These are phyloP conservation scores for Dexiosoma caninum DNA, from an alignment of 2,888 invertebrate genomes.

Conservation along the genomic window DNA sequence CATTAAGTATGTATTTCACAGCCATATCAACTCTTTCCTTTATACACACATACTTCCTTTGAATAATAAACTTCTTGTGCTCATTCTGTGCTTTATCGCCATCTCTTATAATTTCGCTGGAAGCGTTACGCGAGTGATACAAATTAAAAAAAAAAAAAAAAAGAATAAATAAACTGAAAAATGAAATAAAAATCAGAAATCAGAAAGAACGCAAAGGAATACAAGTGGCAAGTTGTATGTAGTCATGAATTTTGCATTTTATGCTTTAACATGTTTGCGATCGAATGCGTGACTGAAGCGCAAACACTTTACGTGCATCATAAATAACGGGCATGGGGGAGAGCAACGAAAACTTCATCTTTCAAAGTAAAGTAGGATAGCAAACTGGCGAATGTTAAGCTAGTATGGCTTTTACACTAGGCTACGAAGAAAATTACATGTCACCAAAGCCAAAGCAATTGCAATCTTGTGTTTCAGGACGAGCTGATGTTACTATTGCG, in stretches of 20 bases:
- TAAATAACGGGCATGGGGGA: background rate
- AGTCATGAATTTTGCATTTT: constrained; percentile 56
- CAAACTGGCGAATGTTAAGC: background rate
- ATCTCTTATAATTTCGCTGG: constrained; percentile 12
- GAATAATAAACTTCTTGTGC: background rate
- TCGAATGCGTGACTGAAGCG: constrained; percentile 55
- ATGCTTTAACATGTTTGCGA: constrained; percentile 50
- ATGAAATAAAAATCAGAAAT: no score
- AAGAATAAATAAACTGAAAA: background rate
- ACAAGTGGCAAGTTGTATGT: constrained; percentile 43
- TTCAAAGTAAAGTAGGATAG: background rate
- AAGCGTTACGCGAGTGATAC: background rate
- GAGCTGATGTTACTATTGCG: no score
- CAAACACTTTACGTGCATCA: constrained; percentile 51
- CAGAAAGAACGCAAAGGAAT: background rate
- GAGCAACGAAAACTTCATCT: background rate
- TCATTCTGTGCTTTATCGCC: constrained; percentile 12
- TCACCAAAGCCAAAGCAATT: no score
- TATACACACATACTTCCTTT: background rate
- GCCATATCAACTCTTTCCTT: background rate
- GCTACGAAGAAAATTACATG: background rate
- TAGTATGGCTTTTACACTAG: background rate
- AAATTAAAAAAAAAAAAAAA: background rate
- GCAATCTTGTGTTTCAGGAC: no score
- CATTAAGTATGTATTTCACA: background rate